Percentiles rank a stretch among this genome's conserved stretches.
Evolutionary conservation across 2,888 invertebrate species (phyloP).

Genomic region (Dicyrtomina minuta): DNA sequence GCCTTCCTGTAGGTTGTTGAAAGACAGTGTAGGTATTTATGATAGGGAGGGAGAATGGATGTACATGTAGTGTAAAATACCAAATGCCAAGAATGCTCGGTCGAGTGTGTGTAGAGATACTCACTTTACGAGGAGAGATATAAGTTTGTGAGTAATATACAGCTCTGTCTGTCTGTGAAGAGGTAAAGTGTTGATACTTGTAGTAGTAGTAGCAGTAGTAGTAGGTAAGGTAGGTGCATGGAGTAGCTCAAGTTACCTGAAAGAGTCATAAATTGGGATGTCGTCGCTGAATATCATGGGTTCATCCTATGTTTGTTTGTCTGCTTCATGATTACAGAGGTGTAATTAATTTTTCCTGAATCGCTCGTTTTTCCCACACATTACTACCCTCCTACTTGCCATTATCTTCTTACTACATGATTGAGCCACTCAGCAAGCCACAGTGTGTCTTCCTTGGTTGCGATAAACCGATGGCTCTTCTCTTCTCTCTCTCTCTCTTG

Average conservation of each 20-base stretch:
- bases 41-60: not conserved
- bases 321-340: slow-evolving; percentile 36
- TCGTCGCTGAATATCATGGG: slow-evolving; percentile 33
- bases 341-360: slow-evolving; percentile 42
- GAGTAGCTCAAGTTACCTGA: slow-evolving; percentile 15
- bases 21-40: slow-evolving; percentile 2
- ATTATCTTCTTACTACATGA: slow-evolving; percentile 33
- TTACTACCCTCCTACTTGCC: slow-evolving; percentile 38
- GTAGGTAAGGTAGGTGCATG: not conserved
- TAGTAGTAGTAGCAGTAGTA: not conserved
- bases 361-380: slow-evolving; percentile 42
- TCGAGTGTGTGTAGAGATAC: not conserved
- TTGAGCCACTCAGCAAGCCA: slow-evolving; percentile 34
- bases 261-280: slow-evolving; percentile 43
- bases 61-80: not conserved
- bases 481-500: too few relatives aligned
- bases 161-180: not conserved
- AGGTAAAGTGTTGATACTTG: not conserved
- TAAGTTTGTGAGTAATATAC: too few relatives aligned
- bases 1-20: slow-evolving; percentile 14
- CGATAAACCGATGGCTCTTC: slow-evolving; percentile 30
- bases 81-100: slow-evolving; percentile 9
- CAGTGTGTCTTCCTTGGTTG: slow-evolving; percentile 25
- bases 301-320: slow-evolving; percentile 36
- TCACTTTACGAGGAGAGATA: too few relatives aligned